Base-by-base conservation (phyloP, 2,113 vertebrate genomes). In the Turnix velox region DNA sequence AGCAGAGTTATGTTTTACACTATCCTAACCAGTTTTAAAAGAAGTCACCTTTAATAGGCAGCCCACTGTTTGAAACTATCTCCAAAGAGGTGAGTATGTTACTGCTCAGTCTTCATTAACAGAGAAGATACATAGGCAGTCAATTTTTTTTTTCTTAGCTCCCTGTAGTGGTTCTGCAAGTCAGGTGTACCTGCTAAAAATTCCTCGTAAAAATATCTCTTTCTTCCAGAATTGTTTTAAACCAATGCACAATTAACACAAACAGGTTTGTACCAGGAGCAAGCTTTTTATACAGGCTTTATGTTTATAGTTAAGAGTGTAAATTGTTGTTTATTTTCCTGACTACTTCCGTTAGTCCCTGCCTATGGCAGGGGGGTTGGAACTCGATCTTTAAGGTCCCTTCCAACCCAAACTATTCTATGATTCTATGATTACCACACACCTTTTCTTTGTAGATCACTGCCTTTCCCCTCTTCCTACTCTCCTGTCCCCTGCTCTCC, bases 251-350 rank as follows among this genome's bases (percentile, higher is more conserved):
- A 16, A 37, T 66, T 27, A 67, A 78, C 10, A 66, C 58, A 24
- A 94, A 77, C 8, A 66, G 5, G 8, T 61, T 93, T 84, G 7
- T 54, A 76, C 16, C 46, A 25, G 48, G 77, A 87, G 30, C 43
- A 66, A 42, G 9, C 33, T 11, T 72, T 82, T 58, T 54, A 33
- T 16, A 49, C 54, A 74, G 45, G 43, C 18, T 93, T 97, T 91
- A 78, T 83, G 43, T 88, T 58, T 16, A 62, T 18, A 35, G 48
- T n/a, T 52, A 39, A 78, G 95, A 84, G 67, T 35, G 15, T 85
- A 93, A 94, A 87, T 81, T 83, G 37, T 54, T 79, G 91, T 95
- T 88, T 92, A 48, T 59, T 22, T 40, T 68, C 79, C 63, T 94
- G 28, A 18, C 75, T 86, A 66, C 24, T 75, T 27, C 12, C 2